Base-by-base conservation (phyloP, 1,140 invertebrate genomes). In the Acromyrmex heyeri region DNA sequence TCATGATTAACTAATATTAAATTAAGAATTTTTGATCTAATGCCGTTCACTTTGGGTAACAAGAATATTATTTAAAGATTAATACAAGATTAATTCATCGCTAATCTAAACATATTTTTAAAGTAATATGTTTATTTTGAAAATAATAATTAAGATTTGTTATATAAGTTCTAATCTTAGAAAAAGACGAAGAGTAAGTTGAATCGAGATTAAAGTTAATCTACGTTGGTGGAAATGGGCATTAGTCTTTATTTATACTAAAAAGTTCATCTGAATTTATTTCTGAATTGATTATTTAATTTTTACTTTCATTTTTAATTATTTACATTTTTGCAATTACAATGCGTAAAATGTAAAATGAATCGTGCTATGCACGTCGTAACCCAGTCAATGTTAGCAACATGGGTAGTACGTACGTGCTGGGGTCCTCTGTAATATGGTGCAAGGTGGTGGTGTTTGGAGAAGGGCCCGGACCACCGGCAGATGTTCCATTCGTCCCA, bases 401-500 rank as follows among this genome's bases (percentile, higher is more conserved):
- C 53, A 62, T 83, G 76, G 90, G 75, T 90, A 91, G 90, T 91
- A 91, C 64, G 53, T 24, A 30, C 27, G 55, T 67, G 30, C 27
- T 64, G 72, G 79, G 85, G 59, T 86, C 89, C 86, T 62, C 24
- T 77, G 57, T 91, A 92, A 92, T 91, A 87, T 92, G 88, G 90
- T 85, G 90, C 90, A 92, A 92, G 89, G 89, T 91, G 89, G 75
- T 91, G 90, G 87, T 92, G 89, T 87, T 89, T 77, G 75, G 67
- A 78, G 90, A 87, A 91, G 91, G 92, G 87, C 89, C 78, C 82
- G 91, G 91, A 91, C 92, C 93, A 93, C 90, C 90, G 93, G 94
- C 95, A 95, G 95, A 95, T 95, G 95, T 95, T 95, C 91, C 93
- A 93, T 95, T 93, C 92, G 93, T 92, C 90, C 90, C 88, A 88